Conservation (phyloP, 1,140 invertebrate genomes). For the Drosophila seguyi region DNA sequence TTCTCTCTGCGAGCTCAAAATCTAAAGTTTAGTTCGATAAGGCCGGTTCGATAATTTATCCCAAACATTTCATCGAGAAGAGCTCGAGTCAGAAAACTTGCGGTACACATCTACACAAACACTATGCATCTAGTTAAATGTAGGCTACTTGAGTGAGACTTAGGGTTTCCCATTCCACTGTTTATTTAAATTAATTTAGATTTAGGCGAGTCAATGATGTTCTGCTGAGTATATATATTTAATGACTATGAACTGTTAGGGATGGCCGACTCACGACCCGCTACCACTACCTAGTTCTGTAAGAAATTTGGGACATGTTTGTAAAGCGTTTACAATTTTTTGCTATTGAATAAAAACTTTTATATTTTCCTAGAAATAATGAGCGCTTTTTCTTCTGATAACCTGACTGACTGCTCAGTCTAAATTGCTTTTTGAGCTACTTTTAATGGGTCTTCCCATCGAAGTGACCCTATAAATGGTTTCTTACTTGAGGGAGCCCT, state of each 20-base stretch:
- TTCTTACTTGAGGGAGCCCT: not conserved
- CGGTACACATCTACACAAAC: conserved; percentile 38
- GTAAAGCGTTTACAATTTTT: conserved; percentile 72
- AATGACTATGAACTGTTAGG: conserved; percentile 43
- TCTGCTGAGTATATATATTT: conserved; percentile 58
- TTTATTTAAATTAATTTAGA: conserved; percentile 66
- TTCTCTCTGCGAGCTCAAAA: conserved; percentile 1
- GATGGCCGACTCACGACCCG: conserved; percentile 18
- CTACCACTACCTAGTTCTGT: conserved; percentile 21
- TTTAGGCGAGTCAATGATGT: conserved; percentile 32
- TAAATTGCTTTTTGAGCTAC: conserved; percentile 63
- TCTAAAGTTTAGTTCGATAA: conserved; percentile 8
- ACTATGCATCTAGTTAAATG: conserved; percentile 31
- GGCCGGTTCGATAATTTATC: conserved; percentile 40
- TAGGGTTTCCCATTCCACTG: conserved; percentile 43
- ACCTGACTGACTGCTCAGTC: not conserved
- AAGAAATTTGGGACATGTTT: conserved; percentile 62
- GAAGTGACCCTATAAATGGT: conserved; percentile 23
- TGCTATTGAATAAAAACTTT: conserved; percentile 77
- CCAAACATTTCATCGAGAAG: conserved; percentile 42
- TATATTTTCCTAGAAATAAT: conserved; percentile 76
- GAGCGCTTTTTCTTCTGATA: not conserved
- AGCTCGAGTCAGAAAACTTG: conserved; percentile 60
- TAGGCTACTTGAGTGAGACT: conserved; percentile 59
- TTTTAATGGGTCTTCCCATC: conserved; percentile 41